Base-by-base conservation (phyloP, 2,113 vertebrate genomes). In the Hippolais icterina region DNA sequence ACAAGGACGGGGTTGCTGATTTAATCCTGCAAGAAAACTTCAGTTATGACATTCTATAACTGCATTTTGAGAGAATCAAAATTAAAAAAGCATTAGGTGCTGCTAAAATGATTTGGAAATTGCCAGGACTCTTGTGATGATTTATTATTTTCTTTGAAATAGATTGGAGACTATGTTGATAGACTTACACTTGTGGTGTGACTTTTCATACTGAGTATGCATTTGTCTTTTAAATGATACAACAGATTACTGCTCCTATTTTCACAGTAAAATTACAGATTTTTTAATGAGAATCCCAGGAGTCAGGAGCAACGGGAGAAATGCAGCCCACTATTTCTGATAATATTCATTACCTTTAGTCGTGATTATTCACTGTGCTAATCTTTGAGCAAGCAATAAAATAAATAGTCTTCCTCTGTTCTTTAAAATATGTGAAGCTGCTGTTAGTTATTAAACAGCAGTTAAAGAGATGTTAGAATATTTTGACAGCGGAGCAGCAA, bases 401-500 rank as follows among this genome's bases (percentile, higher is more conserved):
- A 47, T 77, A 77, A 75, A 87, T 77, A 84, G 35, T 87, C 23
- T 53, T 91, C 69, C 54, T 91, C 77, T 78, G 25, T 53, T 89
- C 60, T 59, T 87, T 92, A 77, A 94, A 91, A 94, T 77, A 93
- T 42, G 71, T 81, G 85, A 69, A 79, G 50, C 31, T 95, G 14
- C 15, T 94, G 7, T 59, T 90, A 74, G 79, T 90, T 88, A 83
- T 96, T 83, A 95, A 96, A 90, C 54, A 93, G 47, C 49, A 90
- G 66, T 92, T 93, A 88, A 94, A 86, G 47, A 88, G 52, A 66
- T 56, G n/a, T 87, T 94, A 79, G 77, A 93, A 78, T 95, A 59
- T 75, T 95, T 91, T 94, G 93, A 85, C 92, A 89, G 79, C 15
- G 2, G 15, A 53, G 25, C 60, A 84, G 61, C 72, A 94, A 95